Conservation (phyloP, 2,888 invertebrate species). For the Himalopsyche kuldschensis region DNA sequence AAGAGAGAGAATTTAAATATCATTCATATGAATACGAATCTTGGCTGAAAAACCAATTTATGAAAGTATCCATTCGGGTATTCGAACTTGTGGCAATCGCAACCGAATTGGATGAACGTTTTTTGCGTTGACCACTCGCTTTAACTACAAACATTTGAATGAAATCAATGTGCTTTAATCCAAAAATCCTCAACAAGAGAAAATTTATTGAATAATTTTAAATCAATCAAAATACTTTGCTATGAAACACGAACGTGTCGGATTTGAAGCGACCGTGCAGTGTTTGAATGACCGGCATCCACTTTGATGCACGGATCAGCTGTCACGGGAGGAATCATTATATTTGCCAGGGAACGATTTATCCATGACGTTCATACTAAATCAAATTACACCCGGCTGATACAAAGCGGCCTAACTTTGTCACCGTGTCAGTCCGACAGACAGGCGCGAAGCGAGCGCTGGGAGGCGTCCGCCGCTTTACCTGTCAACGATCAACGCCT, state of each 20-base stretch:
- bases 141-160: too few species aligned
- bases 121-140: too few species aligned
- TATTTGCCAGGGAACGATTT: background rate
- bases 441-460: background rate
- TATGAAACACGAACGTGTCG: background rate
- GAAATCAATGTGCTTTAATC: too few species aligned
- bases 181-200: background rate
- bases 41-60: too few species aligned
- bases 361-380: background rate
- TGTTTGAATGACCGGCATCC: background rate
- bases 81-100: too few species aligned
- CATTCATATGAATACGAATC: too few species aligned
- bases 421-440: constrained; percentile 2
- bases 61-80: too few species aligned
- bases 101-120: too few species aligned
- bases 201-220: background rate
- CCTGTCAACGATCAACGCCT: constrained; percentile 14
- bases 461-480: background rate
- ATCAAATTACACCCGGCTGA: background rate
- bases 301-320: constrained; percentile 4
- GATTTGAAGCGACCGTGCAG: background rate
- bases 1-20: too few species aligned
- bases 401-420: constrained; percentile 16
- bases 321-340: background rate
- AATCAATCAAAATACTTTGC: background rate